A percentile compares a stretch with the other conserved stretches of the same genome.
phyloP scores from a whole-genome alignment of 1,140 invertebrate genomes.

The Bombus affinis region DNA sequence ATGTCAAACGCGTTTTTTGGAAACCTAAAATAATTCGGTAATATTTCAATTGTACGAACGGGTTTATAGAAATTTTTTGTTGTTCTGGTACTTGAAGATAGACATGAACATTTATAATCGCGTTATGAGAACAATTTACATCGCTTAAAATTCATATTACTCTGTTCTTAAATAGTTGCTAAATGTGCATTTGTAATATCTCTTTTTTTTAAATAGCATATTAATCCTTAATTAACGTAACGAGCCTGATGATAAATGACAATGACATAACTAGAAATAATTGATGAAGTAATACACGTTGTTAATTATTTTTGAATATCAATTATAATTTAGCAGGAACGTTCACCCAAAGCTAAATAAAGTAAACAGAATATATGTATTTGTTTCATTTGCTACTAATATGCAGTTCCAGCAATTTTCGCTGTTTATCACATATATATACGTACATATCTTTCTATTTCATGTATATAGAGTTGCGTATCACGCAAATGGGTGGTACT shows the following conservation, averaged over 20 bases:
- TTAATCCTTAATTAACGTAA: conserved; percentile 16
- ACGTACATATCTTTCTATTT: not conserved
- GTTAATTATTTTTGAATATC: conserved; percentile 24
- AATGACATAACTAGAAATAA: conserved; percentile 41
- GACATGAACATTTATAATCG: conserved; percentile 40
- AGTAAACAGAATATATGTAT: conserved; percentile 40
- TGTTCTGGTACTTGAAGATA: conserved; percentile 30
- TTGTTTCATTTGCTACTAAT: conserved; percentile 15
- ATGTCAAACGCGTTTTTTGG: conserved; percentile 19
- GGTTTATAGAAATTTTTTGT: conserved; percentile 16
- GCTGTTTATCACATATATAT: conserved; percentile 2
- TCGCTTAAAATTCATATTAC: conserved; percentile 25
- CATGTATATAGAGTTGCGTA: not conserved
- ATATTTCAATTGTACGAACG: conserved; percentile 38
- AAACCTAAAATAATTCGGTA: conserved; percentile 28
- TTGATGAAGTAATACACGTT: conserved; percentile 41
- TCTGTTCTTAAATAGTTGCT: conserved; percentile 25
- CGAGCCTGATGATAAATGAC: conserved; percentile 48
- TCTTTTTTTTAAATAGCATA: conserved; percentile 17
- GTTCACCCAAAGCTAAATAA: conserved; percentile 54
- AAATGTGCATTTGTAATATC: conserved; percentile 1
- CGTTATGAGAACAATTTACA: conserved; percentile 43
- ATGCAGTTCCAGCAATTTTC: conserved; percentile 17
- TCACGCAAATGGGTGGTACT: not conserved
- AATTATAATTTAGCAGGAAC: conserved; percentile 57